Conservation (phyloP, 2,797 vertebrate species). For the Lepilemur septentrionalis region DNA sequence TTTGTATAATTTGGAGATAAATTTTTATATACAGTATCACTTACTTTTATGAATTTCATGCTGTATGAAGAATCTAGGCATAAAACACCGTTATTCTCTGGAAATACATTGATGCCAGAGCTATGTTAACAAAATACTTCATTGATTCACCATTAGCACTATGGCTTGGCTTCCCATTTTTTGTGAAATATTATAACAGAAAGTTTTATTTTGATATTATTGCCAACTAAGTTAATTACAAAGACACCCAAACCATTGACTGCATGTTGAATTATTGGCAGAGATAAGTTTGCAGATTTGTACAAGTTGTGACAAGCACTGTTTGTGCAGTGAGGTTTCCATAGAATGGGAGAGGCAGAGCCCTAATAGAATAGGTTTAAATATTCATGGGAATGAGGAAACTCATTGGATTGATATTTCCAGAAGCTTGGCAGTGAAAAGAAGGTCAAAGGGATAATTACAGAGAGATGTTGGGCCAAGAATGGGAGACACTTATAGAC, state of each 20-base stretch:
- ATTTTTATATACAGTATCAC: neutral
- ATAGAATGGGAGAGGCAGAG: neutral
- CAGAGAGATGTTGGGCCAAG: neutral
- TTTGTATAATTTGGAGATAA: neutral
- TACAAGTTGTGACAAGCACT: neutral
- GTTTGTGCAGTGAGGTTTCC: neutral
- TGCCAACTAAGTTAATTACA: neutral
- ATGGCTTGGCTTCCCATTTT: neutral
- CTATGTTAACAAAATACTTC: neutral
- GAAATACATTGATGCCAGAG: neutral
- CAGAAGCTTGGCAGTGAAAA: neutral
- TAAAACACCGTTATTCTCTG: neutral
- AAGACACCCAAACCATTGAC: neutral
- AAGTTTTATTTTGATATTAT: slow-evolving; percentile 13
- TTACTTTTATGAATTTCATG: neutral
- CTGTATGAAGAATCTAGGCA: neutral
- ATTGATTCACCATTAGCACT: neutral
- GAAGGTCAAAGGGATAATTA: neutral
- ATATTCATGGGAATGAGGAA: neutral
- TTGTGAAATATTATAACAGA: neutral
- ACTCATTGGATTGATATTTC: neutral
- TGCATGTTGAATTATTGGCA: neutral
- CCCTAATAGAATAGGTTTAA: neutral
- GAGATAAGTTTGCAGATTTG: neutral
- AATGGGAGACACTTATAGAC: neutral